Evolutionary conservation across 2,113 vertebrate species (phyloP), one percentile per base, ranked within the genome.

Genomic region (Centropus unirufus): DNA sequence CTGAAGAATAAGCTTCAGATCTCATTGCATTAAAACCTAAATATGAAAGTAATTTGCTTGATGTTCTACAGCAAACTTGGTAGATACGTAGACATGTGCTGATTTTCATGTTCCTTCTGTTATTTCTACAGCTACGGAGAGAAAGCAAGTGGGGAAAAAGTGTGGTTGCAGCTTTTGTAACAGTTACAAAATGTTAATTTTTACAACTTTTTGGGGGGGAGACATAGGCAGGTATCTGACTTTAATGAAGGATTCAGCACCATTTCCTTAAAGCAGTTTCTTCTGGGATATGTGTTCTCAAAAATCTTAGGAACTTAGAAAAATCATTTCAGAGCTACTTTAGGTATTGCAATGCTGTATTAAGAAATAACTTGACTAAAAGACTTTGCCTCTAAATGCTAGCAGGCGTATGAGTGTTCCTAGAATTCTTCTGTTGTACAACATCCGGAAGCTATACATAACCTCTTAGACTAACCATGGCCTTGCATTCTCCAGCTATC

Each of bases 141-240:
- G 11, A 26, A 8, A 42, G 24, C 1, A 1, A 51, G 5, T 27
- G 8, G 20, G n/a, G 12, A 1, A 2, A 5, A 72, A 54, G 6
- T 42, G 26, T 62, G 24, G 26, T 23, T 76, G 29, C 30, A 18
- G 34, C 66, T 91, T 85, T 89, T 19, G 6, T 22, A 77, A 55
- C 36, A 42, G 7, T 59, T 74, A 17, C 14, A 42, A 83, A 89
- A 47, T 52, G 7, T 34, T 77, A 0, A 26, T 84, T 94, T 24
- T 49, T 22, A 20, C 67, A 19, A 11, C 1, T 3, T 11, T 42
- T 93, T 93, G 84, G 87, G n/a, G n/a, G 36, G 76, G 55, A 77
- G 72, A 89, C 4, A 57, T 12, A 59, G 34, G 34, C 64, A 92
- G 8, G 15, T 87, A 32, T 70, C 34, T 80, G 59, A 52, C 23